Base-by-base conservation (phyloP, 2,888 invertebrate species). In the Eilema depressum region DNA sequence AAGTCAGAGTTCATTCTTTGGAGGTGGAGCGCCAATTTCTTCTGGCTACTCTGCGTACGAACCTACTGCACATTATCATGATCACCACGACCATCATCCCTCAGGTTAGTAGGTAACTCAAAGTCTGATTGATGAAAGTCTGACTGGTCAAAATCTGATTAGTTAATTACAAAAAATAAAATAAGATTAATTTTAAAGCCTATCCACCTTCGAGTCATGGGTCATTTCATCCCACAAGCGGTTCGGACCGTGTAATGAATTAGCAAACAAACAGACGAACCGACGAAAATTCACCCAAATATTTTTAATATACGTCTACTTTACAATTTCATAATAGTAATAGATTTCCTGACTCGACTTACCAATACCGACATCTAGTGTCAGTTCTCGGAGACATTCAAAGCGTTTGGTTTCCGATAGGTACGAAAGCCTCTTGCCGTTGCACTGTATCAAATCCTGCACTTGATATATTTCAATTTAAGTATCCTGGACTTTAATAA, bases 21-120 rank as follows among this genome's bases (percentile, higher is more conserved):
- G 89, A 37, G 88, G 89, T 2, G 85, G 85, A 64, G 90, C 92
- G 3, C 81, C 88, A 0, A 63, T 93, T 2, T 88, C 93, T 0
- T 87, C 93, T 0, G 84, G 92, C 0, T 96, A 95, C 72, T 88
- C 93, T 3, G 89, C 90, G 0, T 89, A 89, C 76, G 92, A 93
- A 61, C 88, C 84, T 70, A 86, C 90, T 20, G 83, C 83, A 2
- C 88, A 91, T 80, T 84, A 87, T 61, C 91, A 92, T 69, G 89
- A 91, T 25, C 88, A 90, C 68, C 91, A 92, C 68, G 89, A 91
- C 28, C 89, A 91, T 77, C 88, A 94, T 68, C 86, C 91, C 59
- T 88, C 89, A 86, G 92, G 93, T 93, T 80, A 84, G 83, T 84
- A 37, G 33, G 11, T n/a, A n/a, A n/a, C n/a, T 37, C 33, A 37